Percentiles rank a stretch among this genome's conserved stretches.
Conservation (phyloP, 2,888 invertebrate genomes). For the Azorinus chamasolen region DNA sequence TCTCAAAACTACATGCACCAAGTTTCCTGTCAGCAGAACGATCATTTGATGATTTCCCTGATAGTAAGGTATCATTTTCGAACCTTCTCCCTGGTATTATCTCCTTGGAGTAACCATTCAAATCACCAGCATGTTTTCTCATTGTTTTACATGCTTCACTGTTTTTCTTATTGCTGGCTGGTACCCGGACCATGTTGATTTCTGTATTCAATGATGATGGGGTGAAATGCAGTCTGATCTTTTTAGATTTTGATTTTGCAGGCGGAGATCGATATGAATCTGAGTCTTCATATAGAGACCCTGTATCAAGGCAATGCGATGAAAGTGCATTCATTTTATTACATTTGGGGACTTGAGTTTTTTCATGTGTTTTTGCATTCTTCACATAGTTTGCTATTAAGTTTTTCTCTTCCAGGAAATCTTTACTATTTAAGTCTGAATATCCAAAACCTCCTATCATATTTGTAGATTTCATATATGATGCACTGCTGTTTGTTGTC, state of each 20-base stretch:
- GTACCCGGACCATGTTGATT: neutral
- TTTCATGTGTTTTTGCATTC: neutral
- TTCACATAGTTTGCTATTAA: neutral
- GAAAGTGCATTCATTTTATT: neutral
- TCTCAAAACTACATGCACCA: no score
- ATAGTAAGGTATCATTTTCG: no score
- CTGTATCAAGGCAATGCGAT: neutral
- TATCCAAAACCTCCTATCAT: no score
- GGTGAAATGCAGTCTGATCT: slow-evolving; percentile 17
- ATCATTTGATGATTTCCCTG: no score
- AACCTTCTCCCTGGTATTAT: no score
- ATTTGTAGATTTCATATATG: no score
- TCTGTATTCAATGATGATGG: slow-evolving; percentile 27
- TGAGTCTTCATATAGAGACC: no score
- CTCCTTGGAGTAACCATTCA: neutral
- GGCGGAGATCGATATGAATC: neutral
- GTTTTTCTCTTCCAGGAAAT: neutral
- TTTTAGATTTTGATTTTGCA: slow-evolving; percentile 13
- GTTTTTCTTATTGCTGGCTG: neutral
- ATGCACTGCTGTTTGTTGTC: no score
- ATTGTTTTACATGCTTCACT: neutral
- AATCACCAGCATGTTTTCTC: neutral
- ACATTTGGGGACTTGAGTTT: neutral
- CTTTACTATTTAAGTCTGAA: no score
- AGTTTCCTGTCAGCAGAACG: no score